A percentile compares a stretch with the other conserved stretches of the same genome.
phyloP scores from a whole-genome alignment of 2,797 vertebrate species.

The Lateolabrax maculatus region DNA sequence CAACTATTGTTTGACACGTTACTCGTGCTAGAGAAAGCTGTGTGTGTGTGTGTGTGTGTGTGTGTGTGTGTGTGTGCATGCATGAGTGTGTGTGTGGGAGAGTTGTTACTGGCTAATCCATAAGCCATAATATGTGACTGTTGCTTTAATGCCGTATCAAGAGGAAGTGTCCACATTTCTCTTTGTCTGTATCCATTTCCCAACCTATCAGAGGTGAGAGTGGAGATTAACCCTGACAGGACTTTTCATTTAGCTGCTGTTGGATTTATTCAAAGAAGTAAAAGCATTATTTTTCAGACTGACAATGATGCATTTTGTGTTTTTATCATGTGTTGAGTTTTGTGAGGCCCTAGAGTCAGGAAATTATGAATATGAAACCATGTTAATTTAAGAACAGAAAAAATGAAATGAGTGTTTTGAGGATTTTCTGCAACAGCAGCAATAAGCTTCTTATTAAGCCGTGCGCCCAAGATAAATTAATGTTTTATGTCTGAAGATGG shows the following conservation, averaged over 20 bases:
- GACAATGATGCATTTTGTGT: constrained; percentile 4
- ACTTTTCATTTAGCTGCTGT: constrained; percentile 24
- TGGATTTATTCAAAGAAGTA: constrained; percentile 5
- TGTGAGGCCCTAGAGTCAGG: constrained; percentile 5
- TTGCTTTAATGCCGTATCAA: constrained; percentile 59
- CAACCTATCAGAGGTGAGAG: constrained; percentile 28
- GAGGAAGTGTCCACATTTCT: constrained; percentile 52
- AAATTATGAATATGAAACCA: constrained; percentile 11
- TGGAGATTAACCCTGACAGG: constrained; percentile 5
- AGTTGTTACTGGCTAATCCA: constrained; percentile 60
- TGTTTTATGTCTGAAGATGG: constrained; percentile 57
- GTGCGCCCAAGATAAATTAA: constrained; percentile 49
- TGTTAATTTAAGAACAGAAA: constrained; percentile 41
- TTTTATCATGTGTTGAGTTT: constrained; percentile 30
- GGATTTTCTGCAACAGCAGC: constrained; percentile 53
- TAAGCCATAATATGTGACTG: constrained; percentile 56
- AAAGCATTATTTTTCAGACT: constrained; percentile 19
- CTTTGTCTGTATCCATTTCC: constrained; percentile 40
- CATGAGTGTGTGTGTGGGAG: constrained; percentile 26
- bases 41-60: constrained; percentile 28
- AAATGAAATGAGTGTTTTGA: constrained; percentile 47
- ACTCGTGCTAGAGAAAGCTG: constrained; percentile 52
- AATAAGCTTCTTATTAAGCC: constrained; percentile 57
- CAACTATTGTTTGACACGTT: constrained; percentile 68
- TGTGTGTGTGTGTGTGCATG: constrained; percentile 7